phyloP scores from a whole-genome alignment of 1,140 invertebrate genomes.

The Megathymus violae region DNA sequence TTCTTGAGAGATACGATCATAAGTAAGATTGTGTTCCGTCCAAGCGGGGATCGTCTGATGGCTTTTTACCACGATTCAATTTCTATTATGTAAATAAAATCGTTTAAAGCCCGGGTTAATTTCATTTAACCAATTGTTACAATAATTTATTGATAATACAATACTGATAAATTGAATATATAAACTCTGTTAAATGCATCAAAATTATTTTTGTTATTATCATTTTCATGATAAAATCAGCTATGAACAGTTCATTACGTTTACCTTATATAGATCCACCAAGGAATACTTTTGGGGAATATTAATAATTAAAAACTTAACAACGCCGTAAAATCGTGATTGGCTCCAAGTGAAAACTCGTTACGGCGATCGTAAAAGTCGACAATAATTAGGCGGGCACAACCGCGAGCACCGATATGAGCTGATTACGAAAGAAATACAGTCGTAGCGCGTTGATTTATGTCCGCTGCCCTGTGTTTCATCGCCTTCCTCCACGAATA shows the following conservation, averaged over 20 bases:
- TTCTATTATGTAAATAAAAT: conserved; percentile 65
- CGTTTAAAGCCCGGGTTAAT: conserved; percentile 48
- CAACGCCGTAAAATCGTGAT: conserved; percentile 78
- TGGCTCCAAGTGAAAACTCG: conserved; percentile 80
- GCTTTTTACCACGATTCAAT: conserved; percentile 60
- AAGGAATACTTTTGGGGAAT: conserved; percentile 45
- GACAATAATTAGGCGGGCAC: conserved; percentile 80
- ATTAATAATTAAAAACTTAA: conserved; percentile 65
- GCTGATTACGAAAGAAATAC: conserved; percentile 82
- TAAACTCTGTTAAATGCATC: not conserved
- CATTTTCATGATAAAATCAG: conserved; percentile 36
- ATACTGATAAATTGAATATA: no score
- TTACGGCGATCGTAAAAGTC: conserved; percentile 80
- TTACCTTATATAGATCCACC: conserved; percentile 33
- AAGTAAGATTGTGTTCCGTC: conserved; percentile 57
- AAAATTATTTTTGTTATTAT: not conserved
- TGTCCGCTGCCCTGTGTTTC: conserved; percentile 62
- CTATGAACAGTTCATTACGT: conserved; percentile 30
- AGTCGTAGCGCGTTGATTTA: conserved; percentile 78
- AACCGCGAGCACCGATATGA: conserved; percentile 78
- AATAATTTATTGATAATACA: conserved; percentile 37
- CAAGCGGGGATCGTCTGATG: conserved; percentile 55
- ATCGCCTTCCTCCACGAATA: conserved; percentile 54
- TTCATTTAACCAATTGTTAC: conserved; percentile 42
- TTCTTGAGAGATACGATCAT: conserved; percentile 69